Evolutionary conservation across 2,888 invertebrate genomes (phyloP).

Genomic region (Notodonta dromedarius): DNA sequence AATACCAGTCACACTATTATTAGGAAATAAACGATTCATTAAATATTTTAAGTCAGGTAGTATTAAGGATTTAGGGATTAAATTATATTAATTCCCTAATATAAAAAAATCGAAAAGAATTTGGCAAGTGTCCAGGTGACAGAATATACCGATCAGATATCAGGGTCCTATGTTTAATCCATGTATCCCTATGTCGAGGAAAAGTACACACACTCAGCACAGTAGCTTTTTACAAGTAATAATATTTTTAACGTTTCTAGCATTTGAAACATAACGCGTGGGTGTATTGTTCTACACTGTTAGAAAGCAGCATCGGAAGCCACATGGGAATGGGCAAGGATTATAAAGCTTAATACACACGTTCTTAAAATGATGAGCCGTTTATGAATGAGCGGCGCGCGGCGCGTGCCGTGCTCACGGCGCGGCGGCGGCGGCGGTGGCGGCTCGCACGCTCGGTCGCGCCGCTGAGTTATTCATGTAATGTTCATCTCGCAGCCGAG

Average conservation of each 20-base stretch:
- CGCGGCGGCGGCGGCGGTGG: not conserved
- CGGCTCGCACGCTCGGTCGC: not conserved
- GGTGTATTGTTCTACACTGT: not conserved
- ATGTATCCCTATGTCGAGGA: too few species aligned
- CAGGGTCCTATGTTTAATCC: too few species aligned
- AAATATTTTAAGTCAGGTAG: not conserved
- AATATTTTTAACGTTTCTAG: not conserved
- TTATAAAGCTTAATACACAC: slow-evolving; percentile 1
- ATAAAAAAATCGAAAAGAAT: too few species aligned
- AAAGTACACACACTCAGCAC: too few species aligned
- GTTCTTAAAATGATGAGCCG: not conserved
- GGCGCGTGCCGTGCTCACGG: not conserved
- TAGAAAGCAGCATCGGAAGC: not conserved
- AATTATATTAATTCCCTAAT: too few species aligned
- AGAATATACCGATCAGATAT: too few species aligned
- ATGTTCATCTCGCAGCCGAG: slow-evolving; percentile 1
- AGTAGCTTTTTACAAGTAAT: too few species aligned
- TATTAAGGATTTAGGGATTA: too few species aligned
- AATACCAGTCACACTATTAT: not conserved
- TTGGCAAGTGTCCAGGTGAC: too few species aligned
- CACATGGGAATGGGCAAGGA: not conserved
- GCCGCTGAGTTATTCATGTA: slow-evolving; percentile 5
- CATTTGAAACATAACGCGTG: not conserved
- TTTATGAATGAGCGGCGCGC: not conserved
- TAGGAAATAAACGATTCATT: not conserved